Evolutionary conservation across 2,888 invertebrate species (phyloP).

Genomic region (Idaea dimidiata): DNA sequence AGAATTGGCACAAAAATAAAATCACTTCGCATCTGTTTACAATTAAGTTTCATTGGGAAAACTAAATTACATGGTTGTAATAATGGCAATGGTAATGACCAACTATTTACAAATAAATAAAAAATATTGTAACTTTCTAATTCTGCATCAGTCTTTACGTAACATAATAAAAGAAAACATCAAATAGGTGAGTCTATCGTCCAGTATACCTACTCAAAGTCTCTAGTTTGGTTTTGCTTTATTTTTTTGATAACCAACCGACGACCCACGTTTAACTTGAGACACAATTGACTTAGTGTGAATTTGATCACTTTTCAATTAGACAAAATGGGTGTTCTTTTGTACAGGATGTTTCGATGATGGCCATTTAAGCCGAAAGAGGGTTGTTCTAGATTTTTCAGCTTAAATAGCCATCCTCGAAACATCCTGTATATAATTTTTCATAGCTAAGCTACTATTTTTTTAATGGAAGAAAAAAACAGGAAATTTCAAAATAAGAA

Average conservation of each 20-base stretch:
- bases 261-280: neutral
- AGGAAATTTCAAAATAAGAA: too few species aligned
- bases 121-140: slow-evolving; percentile 31
- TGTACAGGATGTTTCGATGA: too few species aligned
- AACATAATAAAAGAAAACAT: slow-evolving; percentile 26
- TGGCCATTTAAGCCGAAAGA: too few species aligned
- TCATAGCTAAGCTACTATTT: too few species aligned
- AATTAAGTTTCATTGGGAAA: slow-evolving; percentile 14
- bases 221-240: neutral
- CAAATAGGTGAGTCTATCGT: slow-evolving; percentile 8
- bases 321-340: neutral
- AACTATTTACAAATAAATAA: slow-evolving; percentile 26
- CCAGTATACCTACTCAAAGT: slow-evolving; percentile 2
- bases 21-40: slow-evolving; percentile 20
- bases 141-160: slow-evolving; percentile 29
- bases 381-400: too few species aligned
- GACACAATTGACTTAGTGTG: neutral
- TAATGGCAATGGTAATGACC: slow-evolving; percentile 27
- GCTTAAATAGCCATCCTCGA: too few species aligned
- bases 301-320: neutral
- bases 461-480: too few species aligned
- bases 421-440: too few species aligned
- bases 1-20: slow-evolving; percentile 18
- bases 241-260: neutral
- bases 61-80: slow-evolving; percentile 17